phyloP scores from a whole-genome alignment of 2,888 invertebrate species.

The Caenorhabditis zanzibari region DNA sequence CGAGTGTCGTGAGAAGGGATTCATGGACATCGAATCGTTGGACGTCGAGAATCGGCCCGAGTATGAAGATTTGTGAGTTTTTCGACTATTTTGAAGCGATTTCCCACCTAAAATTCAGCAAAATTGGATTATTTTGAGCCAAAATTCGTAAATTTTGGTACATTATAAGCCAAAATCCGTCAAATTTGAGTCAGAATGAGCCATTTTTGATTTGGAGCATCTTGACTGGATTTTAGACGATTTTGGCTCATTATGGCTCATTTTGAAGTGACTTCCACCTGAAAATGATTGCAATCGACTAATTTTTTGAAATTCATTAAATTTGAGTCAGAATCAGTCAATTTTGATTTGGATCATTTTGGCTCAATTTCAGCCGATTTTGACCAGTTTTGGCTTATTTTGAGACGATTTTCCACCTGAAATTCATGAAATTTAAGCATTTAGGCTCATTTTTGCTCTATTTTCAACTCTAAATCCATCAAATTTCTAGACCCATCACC shows the following conservation, averaged over 20 bases:
- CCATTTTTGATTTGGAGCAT: neutral
- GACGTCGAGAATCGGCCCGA: slow-evolving; percentile 25
- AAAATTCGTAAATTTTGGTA: neutral
- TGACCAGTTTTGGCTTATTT: too few relatives aligned
- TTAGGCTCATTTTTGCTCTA: neutral
- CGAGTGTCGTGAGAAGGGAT: slow-evolving; percentile 37
- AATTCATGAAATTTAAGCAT: neutral
- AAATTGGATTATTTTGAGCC: neutral
- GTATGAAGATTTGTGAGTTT: slow-evolving; percentile 37
- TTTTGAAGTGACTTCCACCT: neutral
- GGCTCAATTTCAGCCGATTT: too few relatives aligned
- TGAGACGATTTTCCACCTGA: too few relatives aligned
- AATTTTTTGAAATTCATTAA: too few relatives aligned
- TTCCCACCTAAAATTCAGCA: neutral
- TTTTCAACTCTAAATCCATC: neutral
- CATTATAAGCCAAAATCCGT: too few relatives aligned
- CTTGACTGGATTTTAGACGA: neutral
- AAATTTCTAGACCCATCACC: slow-evolving; percentile 35
- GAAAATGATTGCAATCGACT: too few relatives aligned
- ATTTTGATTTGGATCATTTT: too few relatives aligned
- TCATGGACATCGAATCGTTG: slow-evolving; percentile 31
- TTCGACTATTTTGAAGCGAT: neutral
- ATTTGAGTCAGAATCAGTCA: too few relatives aligned
- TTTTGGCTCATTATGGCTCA: neutral
- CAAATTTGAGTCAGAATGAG: neutral